A percentile compares a stretch with the other conserved stretches of the same genome.
Conservation (phyloP, 2,888 invertebrate genomes). For the Lapara coniferarum region DNA sequence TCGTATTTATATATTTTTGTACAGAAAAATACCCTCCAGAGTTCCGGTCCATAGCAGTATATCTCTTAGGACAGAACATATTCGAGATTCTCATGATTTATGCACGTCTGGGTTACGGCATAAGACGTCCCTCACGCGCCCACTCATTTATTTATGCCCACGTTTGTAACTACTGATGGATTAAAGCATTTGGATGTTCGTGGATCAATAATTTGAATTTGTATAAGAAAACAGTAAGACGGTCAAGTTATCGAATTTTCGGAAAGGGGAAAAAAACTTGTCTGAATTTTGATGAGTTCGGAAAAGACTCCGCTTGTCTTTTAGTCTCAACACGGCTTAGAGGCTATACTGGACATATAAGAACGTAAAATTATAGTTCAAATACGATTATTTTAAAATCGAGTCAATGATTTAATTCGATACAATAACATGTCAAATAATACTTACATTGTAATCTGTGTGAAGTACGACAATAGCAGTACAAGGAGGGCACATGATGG, state of each 20-base stretch:
- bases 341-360: too few relatives aligned
- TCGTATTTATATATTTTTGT: too few relatives aligned
- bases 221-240: not conserved
- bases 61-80: not conserved
- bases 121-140: not conserved
- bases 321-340: too few relatives aligned
- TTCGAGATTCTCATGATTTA: not conserved
- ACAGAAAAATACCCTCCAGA: too few relatives aligned
- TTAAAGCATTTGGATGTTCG: conserved; percentile 19
- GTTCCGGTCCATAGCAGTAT: not conserved
- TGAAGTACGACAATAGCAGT: conserved; percentile 65
- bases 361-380: too few relatives aligned
- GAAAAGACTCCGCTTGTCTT: too few relatives aligned
- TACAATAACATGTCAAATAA: not conserved
- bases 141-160: conserved; percentile 19
- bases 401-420: not conserved
- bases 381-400: too few relatives aligned
- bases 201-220: not conserved
- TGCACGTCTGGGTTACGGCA: not conserved
- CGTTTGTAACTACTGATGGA: conserved; percentile 20
- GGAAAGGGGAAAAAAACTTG: too few relatives aligned
- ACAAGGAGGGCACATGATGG: conserved; percentile 68
- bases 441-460: conserved; percentile 80
- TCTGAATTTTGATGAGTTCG: too few relatives aligned
- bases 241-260: too few relatives aligned